phyloP scores from a whole-genome alignment of 2,797 vertebrate species.

The Phalloptychus januarius region DNA sequence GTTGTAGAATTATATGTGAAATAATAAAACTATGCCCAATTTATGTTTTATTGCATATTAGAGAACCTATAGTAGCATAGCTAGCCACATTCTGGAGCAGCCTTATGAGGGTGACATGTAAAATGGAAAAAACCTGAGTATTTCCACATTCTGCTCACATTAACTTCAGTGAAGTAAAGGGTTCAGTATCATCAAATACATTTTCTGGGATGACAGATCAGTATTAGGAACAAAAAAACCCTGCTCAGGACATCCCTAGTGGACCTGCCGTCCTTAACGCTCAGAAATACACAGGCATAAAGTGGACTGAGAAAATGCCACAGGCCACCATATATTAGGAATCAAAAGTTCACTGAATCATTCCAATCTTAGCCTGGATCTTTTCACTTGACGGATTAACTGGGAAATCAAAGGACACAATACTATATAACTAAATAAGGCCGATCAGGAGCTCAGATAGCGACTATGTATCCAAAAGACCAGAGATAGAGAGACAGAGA shows the following conservation, averaged over 20 bases:
- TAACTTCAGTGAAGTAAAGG: slow-evolving; percentile 1
- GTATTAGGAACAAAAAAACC: neutral
- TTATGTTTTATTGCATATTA: neutral
- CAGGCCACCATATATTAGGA: slow-evolving; percentile 57
- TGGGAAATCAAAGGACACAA: slow-evolving; percentile 82
- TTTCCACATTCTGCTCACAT: neutral
- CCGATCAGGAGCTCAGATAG: slow-evolving; percentile 78
- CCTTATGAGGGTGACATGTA: neutral
- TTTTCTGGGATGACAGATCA: neutral
- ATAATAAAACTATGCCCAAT: neutral
- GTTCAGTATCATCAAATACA: neutral
- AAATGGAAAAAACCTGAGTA: neutral
- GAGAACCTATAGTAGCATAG: neutral
- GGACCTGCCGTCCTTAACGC: slow-evolving; percentile 13
- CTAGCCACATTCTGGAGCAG: neutral
- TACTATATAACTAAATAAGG: slow-evolving; percentile 77
- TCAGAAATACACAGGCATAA: slow-evolving; percentile 22
- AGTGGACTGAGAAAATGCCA: slow-evolving; percentile 62
- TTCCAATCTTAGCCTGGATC: slow-evolving; percentile 79
- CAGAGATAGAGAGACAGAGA: slow-evolving; percentile 55
- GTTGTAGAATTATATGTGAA: neutral
- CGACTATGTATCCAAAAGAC: slow-evolving; percentile 67
- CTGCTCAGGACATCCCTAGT: neutral
- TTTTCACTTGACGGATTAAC: slow-evolving; percentile 83
- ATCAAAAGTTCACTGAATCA: slow-evolving; percentile 74